These are phyloP conservation scores for Macquaria ambigua DNA, from an alignment of 2,113 vertebrate genomes.

Conservation along the genomic window DNA sequence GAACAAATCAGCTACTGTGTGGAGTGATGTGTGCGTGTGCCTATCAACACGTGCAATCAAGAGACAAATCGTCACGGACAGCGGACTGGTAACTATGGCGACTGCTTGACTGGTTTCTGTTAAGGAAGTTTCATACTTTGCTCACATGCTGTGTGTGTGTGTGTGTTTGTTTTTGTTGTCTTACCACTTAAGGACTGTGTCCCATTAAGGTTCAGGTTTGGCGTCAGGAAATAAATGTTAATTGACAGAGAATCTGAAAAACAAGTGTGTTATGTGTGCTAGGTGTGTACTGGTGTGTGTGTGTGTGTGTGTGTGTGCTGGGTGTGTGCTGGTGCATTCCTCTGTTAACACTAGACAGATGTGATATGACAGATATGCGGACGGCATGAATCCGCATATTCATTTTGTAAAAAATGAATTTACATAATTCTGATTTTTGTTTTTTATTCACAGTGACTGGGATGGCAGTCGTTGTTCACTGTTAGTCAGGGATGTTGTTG, in stretches of 20 bases:
- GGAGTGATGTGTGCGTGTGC: not conserved
- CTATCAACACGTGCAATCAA: not conserved
- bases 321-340: conserved; percentile 29
- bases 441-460: not conserved
- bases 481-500: not conserved
- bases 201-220: not conserved
- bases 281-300: not conserved
- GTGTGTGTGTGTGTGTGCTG: not conserved
- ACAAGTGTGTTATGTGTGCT: not conserved
- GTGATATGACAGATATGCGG: conserved; percentile 17
- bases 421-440: not conserved
- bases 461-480: not conserved
- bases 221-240: not conserved
- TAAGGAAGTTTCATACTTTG: not conserved
- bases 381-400: not conserved
- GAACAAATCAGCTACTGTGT: not conserved
- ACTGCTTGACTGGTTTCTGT: conserved; percentile 26
- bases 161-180: not conserved
- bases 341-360: conserved; percentile 30
- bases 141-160: not conserved
- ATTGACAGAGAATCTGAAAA: not conserved
- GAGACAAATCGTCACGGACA: not conserved
- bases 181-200: not conserved
- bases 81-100: not conserved
- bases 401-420: too few relatives aligned